Evolutionary conservation across 2,113 vertebrate species (phyloP).

Genomic region (Megaceryle torquata): DNA sequence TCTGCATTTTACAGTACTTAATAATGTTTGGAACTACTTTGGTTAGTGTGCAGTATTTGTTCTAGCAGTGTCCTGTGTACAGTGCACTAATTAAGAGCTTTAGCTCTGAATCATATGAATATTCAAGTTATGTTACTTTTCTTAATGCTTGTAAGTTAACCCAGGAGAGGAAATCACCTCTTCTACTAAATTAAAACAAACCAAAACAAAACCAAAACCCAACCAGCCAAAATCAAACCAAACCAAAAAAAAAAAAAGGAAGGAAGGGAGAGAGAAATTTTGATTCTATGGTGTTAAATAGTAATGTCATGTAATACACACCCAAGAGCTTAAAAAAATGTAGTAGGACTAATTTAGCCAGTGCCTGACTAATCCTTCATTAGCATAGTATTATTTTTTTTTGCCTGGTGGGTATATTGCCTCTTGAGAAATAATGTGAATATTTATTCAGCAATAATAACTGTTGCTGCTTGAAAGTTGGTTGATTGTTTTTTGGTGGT

Average conservation of each 20-base stretch:
- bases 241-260: neutral
- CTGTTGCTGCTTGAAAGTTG: neutral
- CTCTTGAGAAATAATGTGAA: constrained; percentile 9
- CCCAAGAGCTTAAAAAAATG: neutral
- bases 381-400: constrained; percentile 12
- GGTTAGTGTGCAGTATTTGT: neutral
- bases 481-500: neutral
- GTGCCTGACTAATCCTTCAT: constrained; percentile 10
- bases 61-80: neutral
- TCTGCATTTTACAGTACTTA: neutral
- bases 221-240: neutral
- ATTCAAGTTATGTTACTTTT: neutral
- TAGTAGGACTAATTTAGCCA: constrained; percentile 12
- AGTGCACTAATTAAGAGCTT: neutral
- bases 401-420: neutral
- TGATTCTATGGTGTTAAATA: neutral
- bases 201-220: too few species aligned
- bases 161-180: neutral
- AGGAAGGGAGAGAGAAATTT: neutral
- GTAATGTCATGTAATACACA: neutral
- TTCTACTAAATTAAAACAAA: neutral
- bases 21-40: neutral
- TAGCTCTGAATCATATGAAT: neutral
- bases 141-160: neutral
- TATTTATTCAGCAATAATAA: constrained; percentile 30